Evolutionary conservation across 2,113 vertebrate genomes (phyloP), one percentile per base, ranked within the genome.

Genomic region (Pseudorhombus dupliciocellatus): DNA sequence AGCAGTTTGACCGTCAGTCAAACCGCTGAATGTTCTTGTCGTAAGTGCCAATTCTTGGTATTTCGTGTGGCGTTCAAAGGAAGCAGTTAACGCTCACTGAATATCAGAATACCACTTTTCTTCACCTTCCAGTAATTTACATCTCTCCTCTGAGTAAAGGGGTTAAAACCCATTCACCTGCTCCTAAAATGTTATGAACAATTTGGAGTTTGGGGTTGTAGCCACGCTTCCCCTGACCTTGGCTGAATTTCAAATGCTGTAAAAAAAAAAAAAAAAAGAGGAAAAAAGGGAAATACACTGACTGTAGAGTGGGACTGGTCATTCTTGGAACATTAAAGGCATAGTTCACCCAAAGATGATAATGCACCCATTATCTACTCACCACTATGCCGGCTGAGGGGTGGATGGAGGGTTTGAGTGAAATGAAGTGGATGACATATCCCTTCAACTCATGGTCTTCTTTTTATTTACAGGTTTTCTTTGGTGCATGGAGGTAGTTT

Each of bases 11-110:
- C 34, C 3, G 55, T 69, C 22, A 50, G 68, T 79, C 59, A 65
- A 74, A 67, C 69, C 66, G 0, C 56, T 74, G 72, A 51, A 79
- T 76, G 63, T 68, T 77, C 55, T 42, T 68, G 14, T 40, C 52
- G 26, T 28, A 20, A 10, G 24, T 58, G 71, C 53, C 70, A 77
- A 20, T 70, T 37, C 20, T 73, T 72, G 71, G 58, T 21, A 0
- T 58, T 62, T 26, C 44, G 60, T 61, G 66, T 24, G 73, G 70
- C 75, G 22, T 78, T 75, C 66, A 70, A 9, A 56, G 51, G 5
- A 42, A 42, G 40, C 56, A 15, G 70, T 51, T 70, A 61, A 66
- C 50, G 8, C 0, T 1, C 37, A 52, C 0, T 5, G 15, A 1
- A 8, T 31, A 15, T 30, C 1, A 9, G 2, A 56, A 18, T 22